These are phyloP conservation scores for Thereva nobilitata DNA, from an alignment of 2,888 invertebrate genomes.

Conservation along the genomic window DNA sequence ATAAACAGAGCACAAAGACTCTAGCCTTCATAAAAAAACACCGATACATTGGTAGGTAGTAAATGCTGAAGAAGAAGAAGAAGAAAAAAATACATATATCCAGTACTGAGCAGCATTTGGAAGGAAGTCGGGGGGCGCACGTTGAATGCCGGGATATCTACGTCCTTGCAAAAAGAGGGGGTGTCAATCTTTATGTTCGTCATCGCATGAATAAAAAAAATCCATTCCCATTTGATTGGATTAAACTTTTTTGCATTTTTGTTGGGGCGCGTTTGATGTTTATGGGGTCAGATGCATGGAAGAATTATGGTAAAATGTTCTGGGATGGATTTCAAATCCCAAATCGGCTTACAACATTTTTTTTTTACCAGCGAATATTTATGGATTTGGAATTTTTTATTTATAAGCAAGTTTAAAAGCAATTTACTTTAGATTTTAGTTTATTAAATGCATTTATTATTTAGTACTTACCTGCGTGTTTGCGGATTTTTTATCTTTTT, in stretches of 20 bases:
- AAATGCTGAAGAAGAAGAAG: too few species aligned
- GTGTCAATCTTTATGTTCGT: slow-evolving; percentile 47
- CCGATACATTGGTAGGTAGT: neutral
- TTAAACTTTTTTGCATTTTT: slow-evolving; percentile 46
- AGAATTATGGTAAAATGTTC: slow-evolving; percentile 14
- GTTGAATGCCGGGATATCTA: slow-evolving; percentile 5
- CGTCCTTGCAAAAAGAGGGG: slow-evolving; percentile 37
- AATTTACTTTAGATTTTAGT: too few species aligned
- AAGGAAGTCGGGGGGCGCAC: neutral
- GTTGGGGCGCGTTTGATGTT: slow-evolving; percentile 36
- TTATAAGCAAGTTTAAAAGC: too few species aligned
- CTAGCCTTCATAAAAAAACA: slow-evolving; percentile 25
- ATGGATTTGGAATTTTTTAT: neutral
- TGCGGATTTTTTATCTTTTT: too few species aligned
- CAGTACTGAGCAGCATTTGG: neutral
- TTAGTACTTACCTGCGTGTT: too few species aligned
- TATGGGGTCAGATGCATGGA: slow-evolving; percentile 14
- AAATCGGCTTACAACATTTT: slow-evolving; percentile 17
- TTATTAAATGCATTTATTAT: too few species aligned
- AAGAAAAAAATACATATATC: too few species aligned
- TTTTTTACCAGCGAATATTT: slow-evolving; percentile 30
- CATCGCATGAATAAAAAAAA: slow-evolving; percentile 46
- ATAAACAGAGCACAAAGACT: slow-evolving; percentile 36
- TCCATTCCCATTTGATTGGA: slow-evolving; percentile 45
- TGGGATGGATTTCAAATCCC: slow-evolving; percentile 13